A percentile compares a stretch with the other conserved stretches of the same genome.
phyloP scores from a whole-genome alignment of 2,888 invertebrate genomes.

The Caenorhabditis becei region DNA sequence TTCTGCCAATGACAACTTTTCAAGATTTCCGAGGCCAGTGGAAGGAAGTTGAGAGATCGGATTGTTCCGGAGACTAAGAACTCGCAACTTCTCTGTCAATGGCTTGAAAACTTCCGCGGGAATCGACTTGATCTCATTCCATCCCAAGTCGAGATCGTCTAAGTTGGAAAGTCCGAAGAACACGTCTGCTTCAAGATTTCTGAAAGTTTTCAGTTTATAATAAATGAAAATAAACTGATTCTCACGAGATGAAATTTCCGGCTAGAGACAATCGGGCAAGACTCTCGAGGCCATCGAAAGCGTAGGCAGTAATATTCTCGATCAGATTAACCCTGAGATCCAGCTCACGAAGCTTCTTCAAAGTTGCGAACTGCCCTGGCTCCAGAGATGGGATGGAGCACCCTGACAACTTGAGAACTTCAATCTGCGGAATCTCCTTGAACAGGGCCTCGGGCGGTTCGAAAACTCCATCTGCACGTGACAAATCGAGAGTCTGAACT shows the following conservation, averaged over 20 bases:
- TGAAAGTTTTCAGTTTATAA: conserved; percentile 16
- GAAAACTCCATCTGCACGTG: conserved; percentile 78
- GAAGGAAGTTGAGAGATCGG: conserved; percentile 57
- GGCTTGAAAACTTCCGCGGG: conserved; percentile 69
- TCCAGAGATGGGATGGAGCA: conserved; percentile 84
- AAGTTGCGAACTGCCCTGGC: conserved; percentile 90
- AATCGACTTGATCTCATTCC: conserved; percentile 82
- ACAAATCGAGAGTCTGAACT: conserved; percentile 72
- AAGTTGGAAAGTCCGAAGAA: conserved; percentile 91
- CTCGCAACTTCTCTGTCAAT: conserved; percentile 62
- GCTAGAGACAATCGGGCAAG: conserved; percentile 91
- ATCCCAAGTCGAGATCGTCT: conserved; percentile 90
- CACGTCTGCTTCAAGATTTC: conserved; percentile 87
- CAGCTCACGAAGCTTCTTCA: conserved; percentile 88
- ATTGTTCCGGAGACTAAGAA: conserved; percentile 73
- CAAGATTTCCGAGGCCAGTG: conserved; percentile 64
- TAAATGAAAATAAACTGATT: conserved; percentile 13
- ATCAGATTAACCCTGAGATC: conserved; percentile 91
- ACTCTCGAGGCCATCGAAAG: conserved; percentile 90
- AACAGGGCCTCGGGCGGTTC: conserved; percentile 65
- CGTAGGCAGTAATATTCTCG: conserved; percentile 87
- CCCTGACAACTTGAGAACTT: conserved; percentile 83
- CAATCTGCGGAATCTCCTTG: conserved; percentile 79
- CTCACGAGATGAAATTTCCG: conserved; percentile 77
- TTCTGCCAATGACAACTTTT: conserved; percentile 67